Evolutionary conservation across 2,113 vertebrate species (phyloP).

Genomic region (Cephalopterus ornatus): DNA sequence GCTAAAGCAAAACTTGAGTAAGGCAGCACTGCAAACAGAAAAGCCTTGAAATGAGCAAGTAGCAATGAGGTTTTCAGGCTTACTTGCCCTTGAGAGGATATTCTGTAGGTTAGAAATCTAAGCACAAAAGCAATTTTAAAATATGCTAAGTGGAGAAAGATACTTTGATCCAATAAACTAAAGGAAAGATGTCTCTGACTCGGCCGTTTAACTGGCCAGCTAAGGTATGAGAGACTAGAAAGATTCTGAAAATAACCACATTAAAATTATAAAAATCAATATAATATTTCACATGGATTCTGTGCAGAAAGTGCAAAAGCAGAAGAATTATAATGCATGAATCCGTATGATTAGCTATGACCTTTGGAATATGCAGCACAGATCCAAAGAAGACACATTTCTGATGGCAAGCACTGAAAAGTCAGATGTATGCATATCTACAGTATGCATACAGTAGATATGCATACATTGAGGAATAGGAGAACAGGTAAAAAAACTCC

Average conservation of each 20-base stretch:
- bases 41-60: not conserved
- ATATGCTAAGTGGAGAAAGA: not conserved
- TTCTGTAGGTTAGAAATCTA: not conserved
- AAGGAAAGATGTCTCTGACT: not conserved
- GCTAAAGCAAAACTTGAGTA: not conserved
- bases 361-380: not conserved
- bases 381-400: conserved; percentile 13
- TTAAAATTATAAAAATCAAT: conserved; percentile 17
- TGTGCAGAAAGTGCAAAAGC: not conserved
- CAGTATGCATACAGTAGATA: too few relatives aligned
- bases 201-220: not conserved
- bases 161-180: not conserved
- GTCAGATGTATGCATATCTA: too few relatives aligned
- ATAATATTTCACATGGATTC: not conserved
- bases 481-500: too few relatives aligned
- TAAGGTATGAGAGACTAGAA: not conserved
- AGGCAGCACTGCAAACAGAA: not conserved
- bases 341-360: not conserved
- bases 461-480: not conserved
- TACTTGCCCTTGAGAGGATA: not conserved
- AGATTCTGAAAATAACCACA: not conserved
- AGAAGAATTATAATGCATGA: not conserved
- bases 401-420: not conserved
- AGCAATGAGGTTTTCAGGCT: not conserved
- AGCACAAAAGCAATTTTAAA: not conserved